Evolutionary conservation across 1,140 invertebrate species (phyloP).

Genomic region (Cyclargus thomasi): DNA sequence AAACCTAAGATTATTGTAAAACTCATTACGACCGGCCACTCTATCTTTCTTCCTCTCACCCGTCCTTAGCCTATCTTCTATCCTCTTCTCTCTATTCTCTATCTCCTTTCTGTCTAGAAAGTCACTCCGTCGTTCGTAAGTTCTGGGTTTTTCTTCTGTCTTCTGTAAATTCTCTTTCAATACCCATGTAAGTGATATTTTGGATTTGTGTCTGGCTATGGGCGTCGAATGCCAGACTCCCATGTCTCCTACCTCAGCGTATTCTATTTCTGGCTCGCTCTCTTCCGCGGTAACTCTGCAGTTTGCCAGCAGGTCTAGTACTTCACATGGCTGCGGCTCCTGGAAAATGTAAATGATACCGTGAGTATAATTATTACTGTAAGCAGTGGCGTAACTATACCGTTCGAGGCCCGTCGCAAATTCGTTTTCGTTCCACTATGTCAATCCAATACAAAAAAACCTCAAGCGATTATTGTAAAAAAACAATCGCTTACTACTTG

Average conservation of each 20-base stretch:
- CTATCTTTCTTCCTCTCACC: conserved; percentile 31
- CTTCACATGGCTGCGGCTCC: conserved; percentile 40
- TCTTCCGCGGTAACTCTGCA: conserved; percentile 50
- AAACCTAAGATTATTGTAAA: conserved; percentile 58
- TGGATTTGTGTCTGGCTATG: conserved; percentile 76
- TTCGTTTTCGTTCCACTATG: too few relatives aligned
- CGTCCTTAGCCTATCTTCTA: conserved; percentile 26
- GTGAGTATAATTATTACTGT: background rate
- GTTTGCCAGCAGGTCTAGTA: conserved; percentile 57
- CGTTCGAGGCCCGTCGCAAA: too few relatives aligned
- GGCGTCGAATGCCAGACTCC: conserved; percentile 69
- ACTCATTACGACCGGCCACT: conserved; percentile 56
- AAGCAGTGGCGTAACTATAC: too few relatives aligned
- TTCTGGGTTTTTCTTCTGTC: conserved; percentile 10
- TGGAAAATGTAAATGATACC: conserved; percentile 15
- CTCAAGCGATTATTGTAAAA: too few relatives aligned
- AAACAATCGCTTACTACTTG: too few relatives aligned
- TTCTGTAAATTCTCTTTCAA: conserved; percentile 77
- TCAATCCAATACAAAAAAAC: too few relatives aligned
- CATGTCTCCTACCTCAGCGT: conserved; percentile 65
- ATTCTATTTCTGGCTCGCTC: conserved; percentile 44
- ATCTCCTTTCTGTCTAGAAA: conserved; percentile 23
- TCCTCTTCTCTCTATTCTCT: conserved; percentile 28
- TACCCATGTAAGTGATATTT: conserved; percentile 83
- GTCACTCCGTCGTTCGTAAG: background rate